Percentiles rank a stretch among this genome's conserved stretches.
These are phyloP conservation scores for Nasonia oneida DNA, from an alignment of 2,888 invertebrate species.

Conservation along the genomic window DNA sequence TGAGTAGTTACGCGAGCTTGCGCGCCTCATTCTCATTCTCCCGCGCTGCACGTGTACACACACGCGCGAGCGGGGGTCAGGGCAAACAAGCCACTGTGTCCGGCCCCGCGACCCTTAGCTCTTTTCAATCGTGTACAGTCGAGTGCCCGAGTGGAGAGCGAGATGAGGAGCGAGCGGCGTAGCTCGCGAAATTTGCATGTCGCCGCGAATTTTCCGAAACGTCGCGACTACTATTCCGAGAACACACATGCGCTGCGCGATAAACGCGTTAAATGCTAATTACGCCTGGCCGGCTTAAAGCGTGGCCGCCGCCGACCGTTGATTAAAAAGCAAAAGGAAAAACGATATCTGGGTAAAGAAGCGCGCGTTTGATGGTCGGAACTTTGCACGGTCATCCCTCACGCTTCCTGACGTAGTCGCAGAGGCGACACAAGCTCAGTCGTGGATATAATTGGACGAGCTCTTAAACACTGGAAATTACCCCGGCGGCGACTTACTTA, in stretches of 20 bases:
- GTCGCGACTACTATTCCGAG: conserved; percentile 17
- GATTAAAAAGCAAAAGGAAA: conserved; percentile 49
- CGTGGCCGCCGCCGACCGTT: neutral
- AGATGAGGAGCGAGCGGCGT: neutral
- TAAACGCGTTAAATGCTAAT: conserved; percentile 54
- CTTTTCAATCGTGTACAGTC: conserved; percentile 35
- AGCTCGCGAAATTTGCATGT: conserved; percentile 39
- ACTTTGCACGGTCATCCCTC: conserved; percentile 70
- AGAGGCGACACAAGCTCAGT: conserved; percentile 71
- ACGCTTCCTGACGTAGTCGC: conserved; percentile 66
- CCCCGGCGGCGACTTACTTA: conserved; percentile 76
- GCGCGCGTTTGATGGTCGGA: conserved; percentile 67
- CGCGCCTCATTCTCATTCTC: conserved; percentile 57
- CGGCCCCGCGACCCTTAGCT: conserved; percentile 27
- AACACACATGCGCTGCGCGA: conserved; percentile 21
- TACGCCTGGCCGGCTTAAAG: conserved; percentile 36
- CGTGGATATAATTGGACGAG: conserved; percentile 76
- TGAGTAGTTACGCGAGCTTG: conserved; percentile 68
- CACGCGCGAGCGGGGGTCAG: conserved; percentile 20
- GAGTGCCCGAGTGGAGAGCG: conserved; percentile 11
- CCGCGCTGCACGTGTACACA: conserved; percentile 5
- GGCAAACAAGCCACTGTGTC: conserved; percentile 48
- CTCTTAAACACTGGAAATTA: conserved; percentile 76
- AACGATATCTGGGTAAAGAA: conserved; percentile 44
- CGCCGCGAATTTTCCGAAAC: conserved; percentile 50